These are phyloP conservation scores for Drosophila nr. perissopoda DNA, from an alignment of 2,888 invertebrate species.

Conservation along the genomic window DNA sequence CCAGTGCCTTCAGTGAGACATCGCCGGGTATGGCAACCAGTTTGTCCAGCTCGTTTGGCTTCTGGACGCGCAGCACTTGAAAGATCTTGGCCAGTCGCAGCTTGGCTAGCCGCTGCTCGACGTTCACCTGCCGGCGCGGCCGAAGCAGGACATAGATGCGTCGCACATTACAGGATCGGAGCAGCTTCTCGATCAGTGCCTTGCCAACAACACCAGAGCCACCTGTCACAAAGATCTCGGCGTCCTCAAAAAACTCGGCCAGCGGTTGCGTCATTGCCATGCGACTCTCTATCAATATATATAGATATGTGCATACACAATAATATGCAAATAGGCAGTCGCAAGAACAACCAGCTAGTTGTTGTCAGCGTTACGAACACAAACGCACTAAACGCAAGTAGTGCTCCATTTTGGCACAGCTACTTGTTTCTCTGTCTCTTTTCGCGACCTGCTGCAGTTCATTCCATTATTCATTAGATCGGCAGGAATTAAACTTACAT, in stretches of 20 bases:
- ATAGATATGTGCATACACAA: too few species aligned
- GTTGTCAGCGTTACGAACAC: constrained; percentile 14
- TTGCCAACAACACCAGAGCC: constrained; percentile 95
- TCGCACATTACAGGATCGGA: constrained; percentile 91
- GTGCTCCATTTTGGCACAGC: constrained; percentile 17
- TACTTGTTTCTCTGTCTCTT: neutral
- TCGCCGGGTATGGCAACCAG: constrained; percentile 79
- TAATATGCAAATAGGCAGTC: neutral
- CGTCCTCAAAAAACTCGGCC: constrained; percentile 87
- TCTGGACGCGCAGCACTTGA: constrained; percentile 60
- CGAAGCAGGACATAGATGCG: constrained; percentile 92
- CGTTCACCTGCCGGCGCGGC: constrained; percentile 88
- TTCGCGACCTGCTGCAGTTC: constrained; percentile 1
- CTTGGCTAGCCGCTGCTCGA: constrained; percentile 88
- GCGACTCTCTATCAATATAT: neutral
- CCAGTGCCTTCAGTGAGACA: constrained; percentile 63
- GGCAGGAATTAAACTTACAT: constrained; percentile 33
- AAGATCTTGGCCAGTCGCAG: constrained; percentile 85
- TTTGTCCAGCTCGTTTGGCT: constrained; percentile 72
- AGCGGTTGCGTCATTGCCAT: constrained; percentile 20
- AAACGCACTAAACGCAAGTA: constrained; percentile 18
- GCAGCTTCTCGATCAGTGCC: constrained; percentile 93
- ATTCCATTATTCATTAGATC: constrained; percentile 41
- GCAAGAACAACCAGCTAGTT: constrained; percentile 1
- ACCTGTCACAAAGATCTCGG: constrained; percentile 92